A percentile compares a stretch with the other conserved stretches of the same genome.
Evolutionary conservation across 2,797 vertebrate species (phyloP).

Genomic region (Thamnophis elegans): DNA sequence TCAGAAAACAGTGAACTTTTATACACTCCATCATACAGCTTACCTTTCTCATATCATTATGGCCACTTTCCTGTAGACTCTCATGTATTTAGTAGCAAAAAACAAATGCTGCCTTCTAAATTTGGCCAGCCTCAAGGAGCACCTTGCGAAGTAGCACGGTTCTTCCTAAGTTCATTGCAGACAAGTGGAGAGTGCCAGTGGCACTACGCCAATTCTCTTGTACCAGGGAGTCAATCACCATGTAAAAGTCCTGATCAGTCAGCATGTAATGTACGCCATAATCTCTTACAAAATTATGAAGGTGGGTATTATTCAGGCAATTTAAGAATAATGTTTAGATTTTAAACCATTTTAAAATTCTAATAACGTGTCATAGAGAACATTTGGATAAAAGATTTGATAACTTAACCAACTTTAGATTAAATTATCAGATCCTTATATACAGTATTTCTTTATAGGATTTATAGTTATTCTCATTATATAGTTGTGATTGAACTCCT

Average conservation of each 20-base stretch:
- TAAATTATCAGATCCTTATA: background rate
- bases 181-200: constrained; percentile 77
- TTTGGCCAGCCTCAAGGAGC: constrained; percentile 74
- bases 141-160: constrained; percentile 78
- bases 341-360: background rate
- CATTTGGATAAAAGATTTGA: background rate
- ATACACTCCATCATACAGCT: constrained; percentile 73
- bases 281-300: constrained; percentile 70
- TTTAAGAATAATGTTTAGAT: background rate
- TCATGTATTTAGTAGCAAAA: constrained; percentile 74
- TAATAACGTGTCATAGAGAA: background rate
- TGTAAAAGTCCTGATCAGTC: constrained; percentile 72
- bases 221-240: constrained; percentile 67
- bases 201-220: constrained; percentile 75
- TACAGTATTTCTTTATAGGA: background rate
- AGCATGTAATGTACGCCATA: constrained; percentile 63
- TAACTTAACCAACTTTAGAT: background rate
- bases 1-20: constrained; percentile 76
- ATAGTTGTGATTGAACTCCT: background rate
- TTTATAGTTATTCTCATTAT: background rate
- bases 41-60: constrained; percentile 80
- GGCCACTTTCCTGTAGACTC: constrained; percentile 76
- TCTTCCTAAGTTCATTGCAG: constrained; percentile 80
- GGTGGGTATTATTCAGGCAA: constrained; percentile 65
- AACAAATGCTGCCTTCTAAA: constrained; percentile 72